phyloP scores from a whole-genome alignment of 1,140 invertebrate genomes.

The Melipona quadrifasciata region DNA sequence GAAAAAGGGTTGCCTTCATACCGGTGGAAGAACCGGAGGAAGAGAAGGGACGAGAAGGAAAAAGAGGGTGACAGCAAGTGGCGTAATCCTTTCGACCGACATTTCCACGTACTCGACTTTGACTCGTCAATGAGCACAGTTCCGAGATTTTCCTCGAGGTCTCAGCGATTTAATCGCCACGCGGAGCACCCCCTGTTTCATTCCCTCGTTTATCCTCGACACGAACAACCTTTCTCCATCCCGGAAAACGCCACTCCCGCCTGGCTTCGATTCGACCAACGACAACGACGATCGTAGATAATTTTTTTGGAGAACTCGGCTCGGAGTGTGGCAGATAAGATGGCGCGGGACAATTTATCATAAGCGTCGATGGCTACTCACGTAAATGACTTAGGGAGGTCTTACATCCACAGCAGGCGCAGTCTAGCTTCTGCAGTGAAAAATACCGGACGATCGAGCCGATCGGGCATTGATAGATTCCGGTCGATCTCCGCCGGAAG shows the following conservation, averaged over 20 bases:
- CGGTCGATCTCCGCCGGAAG: background rate
- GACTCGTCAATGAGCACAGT: conserved; percentile 44
- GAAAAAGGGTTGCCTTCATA: conserved; percentile 54
- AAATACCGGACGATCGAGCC: background rate
- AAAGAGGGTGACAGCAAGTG: background rate
- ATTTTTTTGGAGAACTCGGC: background rate
- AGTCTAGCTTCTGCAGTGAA: background rate
- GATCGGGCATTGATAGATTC: background rate
- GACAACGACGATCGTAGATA: background rate
- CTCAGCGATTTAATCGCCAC: conserved; percentile 13
- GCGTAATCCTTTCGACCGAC: conserved; percentile 59
- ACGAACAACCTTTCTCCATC: background rate
- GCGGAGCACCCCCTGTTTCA: background rate
- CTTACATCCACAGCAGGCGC: background rate
- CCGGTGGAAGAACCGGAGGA: background rate
- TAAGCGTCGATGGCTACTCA: background rate
- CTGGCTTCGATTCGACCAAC: background rate
- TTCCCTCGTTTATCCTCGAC: background rate
- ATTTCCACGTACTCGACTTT: conserved; percentile 56
- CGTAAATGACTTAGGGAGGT: background rate
- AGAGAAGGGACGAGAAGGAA: background rate
- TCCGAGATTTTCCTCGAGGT: conserved; percentile 34
- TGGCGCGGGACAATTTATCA: background rate
- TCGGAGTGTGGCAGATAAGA: background rate
- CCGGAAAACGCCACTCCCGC: background rate